phyloP scores from a whole-genome alignment of 2,113 vertebrate genomes.

The Nesoenas mayeri region DNA sequence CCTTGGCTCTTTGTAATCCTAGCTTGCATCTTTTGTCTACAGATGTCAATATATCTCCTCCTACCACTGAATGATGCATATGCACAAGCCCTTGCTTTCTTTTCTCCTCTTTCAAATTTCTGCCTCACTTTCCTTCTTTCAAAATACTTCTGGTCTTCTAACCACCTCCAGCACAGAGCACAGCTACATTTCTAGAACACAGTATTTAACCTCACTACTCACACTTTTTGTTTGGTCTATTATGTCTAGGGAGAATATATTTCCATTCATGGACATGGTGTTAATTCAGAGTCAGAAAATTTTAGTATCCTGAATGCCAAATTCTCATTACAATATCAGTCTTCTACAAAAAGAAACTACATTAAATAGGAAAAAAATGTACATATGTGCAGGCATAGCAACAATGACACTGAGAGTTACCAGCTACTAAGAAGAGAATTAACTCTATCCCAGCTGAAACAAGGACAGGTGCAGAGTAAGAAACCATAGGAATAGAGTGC shows the following conservation, averaged over 20 bases:
- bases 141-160: not conserved
- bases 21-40: not conserved
- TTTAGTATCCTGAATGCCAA: not conserved
- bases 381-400: accelerated
- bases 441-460: no score
- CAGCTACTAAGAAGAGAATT: no score
- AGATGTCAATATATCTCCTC: not conserved
- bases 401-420: no score
- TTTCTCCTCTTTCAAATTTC: not conserved
- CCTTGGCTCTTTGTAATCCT: not conserved
- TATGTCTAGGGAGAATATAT: not conserved
- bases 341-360: not conserved
- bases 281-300: not conserved
- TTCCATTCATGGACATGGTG: not conserved
- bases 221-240: not conserved
- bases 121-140: not conserved
- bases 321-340: not conserved
- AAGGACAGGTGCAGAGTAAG: not conserved
- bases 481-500: not conserved
- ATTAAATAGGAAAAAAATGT: not conserved
- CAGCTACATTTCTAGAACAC: not conserved
- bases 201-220: not conserved
- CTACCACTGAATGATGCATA: not conserved
- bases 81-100: not conserved
- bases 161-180: not conserved